phyloP scores from a whole-genome alignment of 1,140 invertebrate genomes.

The Schmidtea mediterranea region DNA sequence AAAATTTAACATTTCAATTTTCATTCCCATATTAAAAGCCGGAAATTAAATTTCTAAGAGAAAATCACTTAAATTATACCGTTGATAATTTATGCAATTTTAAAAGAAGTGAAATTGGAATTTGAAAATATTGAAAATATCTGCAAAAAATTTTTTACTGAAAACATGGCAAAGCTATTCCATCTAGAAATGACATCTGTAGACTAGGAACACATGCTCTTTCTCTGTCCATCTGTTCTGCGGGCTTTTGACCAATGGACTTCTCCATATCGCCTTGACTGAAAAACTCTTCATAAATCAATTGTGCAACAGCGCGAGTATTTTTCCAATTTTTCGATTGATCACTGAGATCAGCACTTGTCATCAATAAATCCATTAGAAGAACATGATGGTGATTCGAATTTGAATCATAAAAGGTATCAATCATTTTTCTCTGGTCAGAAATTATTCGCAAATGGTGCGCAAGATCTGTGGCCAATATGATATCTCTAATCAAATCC shows the following conservation, averaged over 20 bases:
- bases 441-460: slow-evolving; percentile 39
- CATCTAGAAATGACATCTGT: slow-evolving; percentile 47
- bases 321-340: slow-evolving; percentile 47
- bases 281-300: slow-evolving; percentile 59
- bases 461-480: slow-evolving; percentile 47
- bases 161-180: slow-evolving; percentile 34
- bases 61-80: no score
- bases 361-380: slow-evolving; percentile 48
- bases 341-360: slow-evolving; percentile 51
- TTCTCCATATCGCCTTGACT: slow-evolving; percentile 59
- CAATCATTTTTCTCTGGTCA: slow-evolving; percentile 32
- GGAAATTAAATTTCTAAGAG: no score
- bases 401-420: slow-evolving; percentile 34
- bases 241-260: slow-evolving; percentile 42
- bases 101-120: no score
- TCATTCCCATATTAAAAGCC: no score
- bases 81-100: no score
- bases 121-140: no score
- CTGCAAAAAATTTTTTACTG: no score
- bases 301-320: slow-evolving; percentile 37
- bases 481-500: slow-evolving; percentile 44
- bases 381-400: slow-evolving; percentile 35
- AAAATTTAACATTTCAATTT: no score
- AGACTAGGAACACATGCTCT: slow-evolving; percentile 50
- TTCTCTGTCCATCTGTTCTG: slow-evolving; percentile 52